These are phyloP conservation scores for Eugnorisma glareosa DNA, from an alignment of 2,888 invertebrate genomes.

Conservation along the genomic window DNA sequence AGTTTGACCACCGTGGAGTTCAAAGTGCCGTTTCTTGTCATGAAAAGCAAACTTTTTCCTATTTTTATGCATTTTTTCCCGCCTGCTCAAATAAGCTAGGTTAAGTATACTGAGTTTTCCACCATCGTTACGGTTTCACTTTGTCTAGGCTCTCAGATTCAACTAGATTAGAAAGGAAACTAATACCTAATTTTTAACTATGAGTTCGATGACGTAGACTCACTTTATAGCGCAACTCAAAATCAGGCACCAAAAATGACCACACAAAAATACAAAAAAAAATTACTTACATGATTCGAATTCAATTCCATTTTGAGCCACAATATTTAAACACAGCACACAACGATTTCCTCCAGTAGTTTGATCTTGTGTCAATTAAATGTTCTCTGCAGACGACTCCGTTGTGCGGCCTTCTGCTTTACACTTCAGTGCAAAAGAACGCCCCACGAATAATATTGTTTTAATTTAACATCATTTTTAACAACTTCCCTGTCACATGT, in stretches of 20 bases:
- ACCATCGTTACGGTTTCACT: background rate
- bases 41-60: no score
- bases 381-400: conserved; percentile 40
- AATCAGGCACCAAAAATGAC: background rate
- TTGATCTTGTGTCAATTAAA: conserved; percentile 58
- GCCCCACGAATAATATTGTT: background rate
- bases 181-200: background rate
- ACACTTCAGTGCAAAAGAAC: conserved; percentile 50
- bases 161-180: background rate
- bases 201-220: background rate
- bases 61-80: no score
- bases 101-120: background rate
- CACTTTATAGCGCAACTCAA: background rate
- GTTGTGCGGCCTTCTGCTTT: conserved; percentile 31
- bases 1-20: no score
- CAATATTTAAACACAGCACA: conserved; percentile 56
- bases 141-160: background rate
- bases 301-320: conserved; percentile 60
- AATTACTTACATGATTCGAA: conserved; percentile 55
- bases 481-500: conserved; percentile 13
- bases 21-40: no score
- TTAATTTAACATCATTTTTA: conserved; percentile 8
- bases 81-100: background rate
- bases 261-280: background rate
- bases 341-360: conserved; percentile 50